These are phyloP conservation scores for Contarinia nasturtii DNA, from an alignment of 1,140 invertebrate species.

Conservation along the genomic window DNA sequence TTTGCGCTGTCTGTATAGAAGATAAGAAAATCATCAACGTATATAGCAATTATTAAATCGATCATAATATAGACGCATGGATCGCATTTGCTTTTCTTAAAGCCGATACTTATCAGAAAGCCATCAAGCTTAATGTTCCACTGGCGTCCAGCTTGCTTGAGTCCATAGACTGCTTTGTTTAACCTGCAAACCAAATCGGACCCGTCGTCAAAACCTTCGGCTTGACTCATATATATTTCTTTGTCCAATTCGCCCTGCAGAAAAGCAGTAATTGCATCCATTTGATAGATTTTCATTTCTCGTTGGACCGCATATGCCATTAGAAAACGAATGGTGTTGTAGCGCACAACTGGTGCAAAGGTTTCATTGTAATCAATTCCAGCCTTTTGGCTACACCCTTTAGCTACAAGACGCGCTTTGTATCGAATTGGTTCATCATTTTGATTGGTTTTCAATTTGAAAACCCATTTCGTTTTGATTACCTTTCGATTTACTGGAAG, in stretches of 20 bases:
- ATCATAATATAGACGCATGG: slow-evolving; percentile 6
- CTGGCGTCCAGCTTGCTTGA: slow-evolving; percentile 15
- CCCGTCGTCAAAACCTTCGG: slow-evolving; percentile 3
- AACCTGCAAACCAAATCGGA: slow-evolving; percentile 10
- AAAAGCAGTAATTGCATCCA: slow-evolving; percentile 27
- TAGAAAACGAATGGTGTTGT: slow-evolving; percentile 22
- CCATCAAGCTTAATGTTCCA: slow-evolving; percentile 14
- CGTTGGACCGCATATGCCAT: slow-evolving; percentile 18
- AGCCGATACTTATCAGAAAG: slow-evolving; percentile 7
- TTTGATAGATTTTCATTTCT: slow-evolving; percentile 18
- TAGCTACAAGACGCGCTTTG: slow-evolving; percentile 5
- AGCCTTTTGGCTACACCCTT: slow-evolving; percentile 6
- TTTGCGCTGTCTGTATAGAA: slow-evolving; percentile 7
- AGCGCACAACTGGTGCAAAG: slow-evolving; percentile 21
- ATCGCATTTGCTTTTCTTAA: slow-evolving; percentile 7
- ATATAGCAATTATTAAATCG: slow-evolving; percentile 10
- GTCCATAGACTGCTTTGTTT: slow-evolving; percentile 15
- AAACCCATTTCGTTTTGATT: slow-evolving; percentile 6
- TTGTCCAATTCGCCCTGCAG: slow-evolving; percentile 20
- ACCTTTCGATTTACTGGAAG: slow-evolving; percentile 2
- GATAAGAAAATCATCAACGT: slow-evolving; percentile 21
- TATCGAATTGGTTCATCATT: slow-evolving; percentile 4
- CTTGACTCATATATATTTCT: slow-evolving; percentile 19
- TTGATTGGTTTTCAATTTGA: slow-evolving; percentile 5
- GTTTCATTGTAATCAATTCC: slow-evolving; percentile 25